Evolutionary conservation across 1,140 invertebrate species (phyloP).

Genomic region (Reticulitermes speratus): DNA sequence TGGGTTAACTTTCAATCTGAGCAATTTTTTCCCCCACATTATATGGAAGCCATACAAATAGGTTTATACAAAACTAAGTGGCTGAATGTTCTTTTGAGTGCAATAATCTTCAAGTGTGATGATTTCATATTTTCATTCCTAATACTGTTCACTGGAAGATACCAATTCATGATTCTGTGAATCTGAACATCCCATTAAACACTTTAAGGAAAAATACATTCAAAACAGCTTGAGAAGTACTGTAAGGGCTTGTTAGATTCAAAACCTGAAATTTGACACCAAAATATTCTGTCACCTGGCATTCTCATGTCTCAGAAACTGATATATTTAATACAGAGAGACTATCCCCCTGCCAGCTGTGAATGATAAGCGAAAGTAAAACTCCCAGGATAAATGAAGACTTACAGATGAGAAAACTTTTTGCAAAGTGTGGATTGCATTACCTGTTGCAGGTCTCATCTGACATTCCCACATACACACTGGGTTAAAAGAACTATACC

Average conservation of each 20-base stretch:
- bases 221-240: constrained; percentile 11
- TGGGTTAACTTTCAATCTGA: constrained; percentile 19
- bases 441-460: no score
- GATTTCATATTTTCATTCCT: background rate
- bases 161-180: background rate
- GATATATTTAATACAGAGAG: no score
- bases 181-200: background rate
- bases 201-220: background rate
- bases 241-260: background rate
- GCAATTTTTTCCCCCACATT: constrained; percentile 9
- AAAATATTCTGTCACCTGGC: background rate
- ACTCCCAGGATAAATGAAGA: no score
- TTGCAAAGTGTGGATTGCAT: no score
- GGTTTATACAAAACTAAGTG: constrained; percentile 5
- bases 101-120: background rate
- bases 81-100: background rate
- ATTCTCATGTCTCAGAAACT: background rate
- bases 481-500: no score
- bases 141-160: constrained; percentile 4
- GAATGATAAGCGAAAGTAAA: no score
- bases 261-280: background rate
- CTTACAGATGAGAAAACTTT: no score
- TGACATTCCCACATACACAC: no score
- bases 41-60: background rate
- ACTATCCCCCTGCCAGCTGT: no score